Percentiles rank a stretch among this genome's conserved stretches.
These are phyloP conservation scores for Cercopithecus petaurista DNA, from an alignment of 2,797 vertebrate genomes.

Conservation along the genomic window DNA sequence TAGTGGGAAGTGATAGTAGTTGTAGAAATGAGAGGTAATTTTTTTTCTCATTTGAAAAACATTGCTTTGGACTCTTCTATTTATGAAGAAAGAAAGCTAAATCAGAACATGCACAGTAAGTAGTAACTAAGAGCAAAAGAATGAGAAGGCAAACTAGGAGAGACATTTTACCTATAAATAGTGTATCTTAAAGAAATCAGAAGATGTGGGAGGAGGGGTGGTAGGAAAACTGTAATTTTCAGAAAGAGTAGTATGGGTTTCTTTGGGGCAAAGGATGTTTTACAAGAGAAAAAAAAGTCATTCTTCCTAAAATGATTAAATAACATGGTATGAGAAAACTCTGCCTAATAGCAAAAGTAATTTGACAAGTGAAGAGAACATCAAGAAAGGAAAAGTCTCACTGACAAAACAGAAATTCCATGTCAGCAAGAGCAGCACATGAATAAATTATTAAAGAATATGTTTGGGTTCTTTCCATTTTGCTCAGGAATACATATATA, in stretches of 20 bases:
- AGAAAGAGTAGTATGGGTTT: slow-evolving; percentile 16
- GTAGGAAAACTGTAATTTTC: slow-evolving; percentile 30
- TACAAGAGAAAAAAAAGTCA: neutral
- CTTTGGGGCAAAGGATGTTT: slow-evolving; percentile 31
- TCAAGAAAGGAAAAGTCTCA: slow-evolving; percentile 55
- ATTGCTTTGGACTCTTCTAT: neutral
- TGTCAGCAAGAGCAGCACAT: slow-evolving; percentile 16
- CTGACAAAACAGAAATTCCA: slow-evolving; percentile 32
- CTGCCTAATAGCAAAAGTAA: slow-evolving; percentile 29
- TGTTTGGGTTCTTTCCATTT: neutral
- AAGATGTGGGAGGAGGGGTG: neutral
- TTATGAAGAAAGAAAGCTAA: neutral
- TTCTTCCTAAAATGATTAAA: slow-evolving; percentile 49
- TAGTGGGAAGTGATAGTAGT: neutral
- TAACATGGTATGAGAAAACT: neutral
- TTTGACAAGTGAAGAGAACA: slow-evolving; percentile 44
- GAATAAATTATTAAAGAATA: slow-evolving; percentile 23
- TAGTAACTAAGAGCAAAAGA: neutral
- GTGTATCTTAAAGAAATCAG: neutral
- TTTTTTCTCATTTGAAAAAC: slow-evolving; percentile 38
- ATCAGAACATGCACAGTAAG: neutral
- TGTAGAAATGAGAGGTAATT: neutral
- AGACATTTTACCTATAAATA: neutral
- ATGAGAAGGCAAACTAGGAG: neutral
- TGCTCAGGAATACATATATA: neutral